Evolutionary conservation across 2,797 vertebrate species (phyloP), one percentile per base, ranked within the genome.

Genomic region (Parambassis ranga): DNA sequence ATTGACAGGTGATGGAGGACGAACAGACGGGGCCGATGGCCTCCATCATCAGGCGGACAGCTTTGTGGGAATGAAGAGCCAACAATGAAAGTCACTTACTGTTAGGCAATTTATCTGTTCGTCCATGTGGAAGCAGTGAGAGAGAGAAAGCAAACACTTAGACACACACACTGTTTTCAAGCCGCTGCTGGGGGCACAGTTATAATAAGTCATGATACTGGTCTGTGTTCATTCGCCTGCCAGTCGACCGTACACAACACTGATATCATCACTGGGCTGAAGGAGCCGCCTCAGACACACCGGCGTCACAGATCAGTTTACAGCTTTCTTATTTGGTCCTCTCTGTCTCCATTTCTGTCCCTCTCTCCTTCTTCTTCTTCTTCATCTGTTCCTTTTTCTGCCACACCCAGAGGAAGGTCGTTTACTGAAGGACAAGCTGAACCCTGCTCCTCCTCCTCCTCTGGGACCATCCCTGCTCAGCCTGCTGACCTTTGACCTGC

Each of bases 11-110:
- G 44, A 50, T 10, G 30, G 36, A 47, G 20, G 22, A 58, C 16
- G 2, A 3, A n/a, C 38, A 26, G 18, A 53, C 1, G 0, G 35
- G 35, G 41, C 19, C n/a, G 38, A 8, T 10, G 19, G 16, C 49
- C 32, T 43, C 43, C 13, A 13, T 44, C 38, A 2, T 36, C 4
- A 1, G 0, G 4, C 23, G 11, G 35, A 11, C 49, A 33, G 55
- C 1, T 47, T 16, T 32, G 18, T 26, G 27, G n/a, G 4, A 2
- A 18, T 2, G 16, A 37, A 23, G 20, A 4, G 22, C 10, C 24
- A 38, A 58, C 13, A 43, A 57, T 10, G 8, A 65, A 13, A 58
- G 20, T 20, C 28, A 91, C 89, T 91, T 89, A 91, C 89, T 77
- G 74, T 83, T 76, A 0, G 42, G 39, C 2, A 72, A 70, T 67